Base-by-base conservation (phyloP, 2,888 invertebrate genomes). In the Orthosia incerta region DNA sequence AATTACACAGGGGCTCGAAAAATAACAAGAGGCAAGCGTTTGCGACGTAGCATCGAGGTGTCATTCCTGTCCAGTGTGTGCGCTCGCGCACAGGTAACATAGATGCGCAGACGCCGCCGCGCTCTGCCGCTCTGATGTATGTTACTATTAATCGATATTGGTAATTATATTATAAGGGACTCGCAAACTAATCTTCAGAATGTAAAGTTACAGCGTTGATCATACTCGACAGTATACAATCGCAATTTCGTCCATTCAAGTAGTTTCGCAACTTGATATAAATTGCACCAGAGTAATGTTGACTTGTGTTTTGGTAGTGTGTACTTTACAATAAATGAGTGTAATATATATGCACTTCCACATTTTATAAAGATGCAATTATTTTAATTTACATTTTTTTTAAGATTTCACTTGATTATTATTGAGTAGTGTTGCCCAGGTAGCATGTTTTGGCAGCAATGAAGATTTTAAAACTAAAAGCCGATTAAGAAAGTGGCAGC, bases 1-100 rank as follows among this genome's bases (percentile, higher is more conserved):
- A 61, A 75, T 70, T 68, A 59, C 86, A 48, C 95, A 97, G 97
- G 96, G 94, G 86, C 93, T 96, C 88, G 95, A 95, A 90, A 97
- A 97, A 96, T 97, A 97, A 97, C 96, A 94, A 88, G 88, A 87
- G 83, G 80, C 85, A 89, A 88, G 87, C 83, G 85, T 86, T 88
- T 80, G 89, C 84, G 87, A 88, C 90, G 89, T 88, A 89, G 90
- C 89, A 82, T 87, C 88, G 87, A 89, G 89, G 90, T 90, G 88
- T 91, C 90, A 92, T 91, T 92, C 92, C 91, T 89, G 86, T 77
- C 82, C 80, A 82, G 78, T 72, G 76, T 75, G 78, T 76, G 86
- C 77, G 72, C 78, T 76, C 76, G 83, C 83, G 87, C 89, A 81
- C 83, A 88, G 91, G 86, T 88, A 89, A 85, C 90, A 87, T 76